Percentiles rank a stretch among this genome's conserved stretches.
Conservation (phyloP, 1,140 invertebrate genomes). For the Chironomus tepperi region DNA sequence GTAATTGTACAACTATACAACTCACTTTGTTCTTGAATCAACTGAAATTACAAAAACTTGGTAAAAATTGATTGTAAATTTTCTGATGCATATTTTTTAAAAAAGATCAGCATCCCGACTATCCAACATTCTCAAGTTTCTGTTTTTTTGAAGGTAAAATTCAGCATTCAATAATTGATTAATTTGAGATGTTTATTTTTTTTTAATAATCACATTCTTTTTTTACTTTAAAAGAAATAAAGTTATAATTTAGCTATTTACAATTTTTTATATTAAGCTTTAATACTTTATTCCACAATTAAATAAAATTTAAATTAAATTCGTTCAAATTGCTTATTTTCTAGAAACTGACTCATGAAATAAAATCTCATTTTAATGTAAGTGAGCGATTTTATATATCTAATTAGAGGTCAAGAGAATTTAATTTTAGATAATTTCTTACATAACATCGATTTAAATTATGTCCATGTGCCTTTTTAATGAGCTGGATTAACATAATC, state of each 20-base stretch:
- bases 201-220: slow-evolving; percentile 3
- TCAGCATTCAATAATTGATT: background rate
- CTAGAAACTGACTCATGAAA: background rate
- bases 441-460: background rate
- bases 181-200: background rate
- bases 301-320: slow-evolving; percentile 21
- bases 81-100: too few species aligned
- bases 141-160: background rate
- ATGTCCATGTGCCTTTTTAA: too few species aligned
- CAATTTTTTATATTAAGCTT: background rate
- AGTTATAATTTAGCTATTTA: background rate
- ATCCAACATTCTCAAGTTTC: too few species aligned
- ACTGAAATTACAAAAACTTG: too few species aligned
- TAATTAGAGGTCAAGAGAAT: too few species aligned
- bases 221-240: background rate
- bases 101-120: too few species aligned
- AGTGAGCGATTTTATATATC: too few species aligned
- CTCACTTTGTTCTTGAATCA: background rate
- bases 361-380: too few species aligned
- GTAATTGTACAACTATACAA: background rate
- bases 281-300: background rate
- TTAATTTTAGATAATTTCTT: too few species aligned
- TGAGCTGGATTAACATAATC: too few species aligned
- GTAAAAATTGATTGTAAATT: too few species aligned
- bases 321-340: slow-evolving; percentile 15